Base-by-base conservation (phyloP, 2,888 invertebrate genomes). In the Hypomecis atomaria region DNA sequence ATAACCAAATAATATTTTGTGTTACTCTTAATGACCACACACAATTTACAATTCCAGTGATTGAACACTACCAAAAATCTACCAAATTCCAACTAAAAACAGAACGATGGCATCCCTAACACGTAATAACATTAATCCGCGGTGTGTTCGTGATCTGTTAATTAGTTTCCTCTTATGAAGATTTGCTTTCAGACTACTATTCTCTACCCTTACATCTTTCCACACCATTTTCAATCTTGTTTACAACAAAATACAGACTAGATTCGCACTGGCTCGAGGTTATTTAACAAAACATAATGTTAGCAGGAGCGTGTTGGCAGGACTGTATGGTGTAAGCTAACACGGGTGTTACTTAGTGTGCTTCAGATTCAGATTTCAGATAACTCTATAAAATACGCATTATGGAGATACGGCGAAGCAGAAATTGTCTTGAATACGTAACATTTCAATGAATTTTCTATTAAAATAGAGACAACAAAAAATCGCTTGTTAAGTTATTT, bases 121-220 rank as follows among this genome's bases (percentile, higher is more conserved):
- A 72, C 69, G 77, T 81, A 85, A 85, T 85, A 82, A 82, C 77
- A 81, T 83, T 84, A 82, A 84, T 85, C 75, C 72, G 61, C 66
- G 67, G 78, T 70, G 76, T 83, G 85, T 82, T 81, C 81, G 79
- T 81, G 84, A 84, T 84, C 83, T 76, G 83, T 82, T 85, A 85
- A 85, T 86, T 85, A 85, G 81, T 83, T 83, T 80, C 76, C 78
- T 78, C 78, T 79, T 79, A 82, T 79, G 81, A 83, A 81, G 81
- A 83, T 84, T 82, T 83, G 82, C 81, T 82, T 61, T 59, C 65
- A 47, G 53, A 48, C 13, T 45, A 53, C 57, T 47, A 65, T 60
- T 60, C 63, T 44, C 64, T 48, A 57, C 40, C 53, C 57, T 9
- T 50, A 45, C 5, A 38, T 9, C 7, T 10, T 38, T 23, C 37